phyloP scores from a whole-genome alignment of 2,113 vertebrate species.

The Labeo rohita region DNA sequence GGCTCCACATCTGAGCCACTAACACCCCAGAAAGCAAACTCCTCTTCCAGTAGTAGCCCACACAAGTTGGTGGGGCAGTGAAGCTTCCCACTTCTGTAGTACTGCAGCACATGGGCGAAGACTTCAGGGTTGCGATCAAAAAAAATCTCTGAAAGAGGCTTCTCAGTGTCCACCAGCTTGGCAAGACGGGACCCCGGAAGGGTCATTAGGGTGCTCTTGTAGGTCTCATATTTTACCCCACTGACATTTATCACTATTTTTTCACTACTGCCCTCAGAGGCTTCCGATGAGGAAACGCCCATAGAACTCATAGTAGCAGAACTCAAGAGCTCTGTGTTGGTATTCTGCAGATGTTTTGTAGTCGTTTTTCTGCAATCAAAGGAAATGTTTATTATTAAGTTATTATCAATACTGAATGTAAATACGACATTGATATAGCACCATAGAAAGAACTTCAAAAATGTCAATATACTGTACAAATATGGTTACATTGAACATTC shows the following conservation, averaged over 20 bases:
- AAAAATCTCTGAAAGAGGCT: slow-evolving; percentile 83
- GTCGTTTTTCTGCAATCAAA: neutral
- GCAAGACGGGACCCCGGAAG: slow-evolving; percentile 94
- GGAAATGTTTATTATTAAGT: neutral
- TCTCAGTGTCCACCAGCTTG: slow-evolving; percentile 87
- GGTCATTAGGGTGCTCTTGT: slow-evolving; percentile 92
- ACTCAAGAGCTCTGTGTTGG: neutral
- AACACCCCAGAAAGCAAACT: slow-evolving; percentile 96
- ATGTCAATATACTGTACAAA: too few species aligned
- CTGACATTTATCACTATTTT: slow-evolving; percentile 96
- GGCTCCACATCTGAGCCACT: slow-evolving; percentile 98
- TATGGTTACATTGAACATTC: neutral
- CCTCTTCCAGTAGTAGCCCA: slow-evolving; percentile 94
- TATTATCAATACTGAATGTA: neutral
- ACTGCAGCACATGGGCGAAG: slow-evolving; percentile 96
- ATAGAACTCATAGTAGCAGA: slow-evolving; percentile 10
- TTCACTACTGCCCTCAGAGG: slow-evolving; percentile 62
- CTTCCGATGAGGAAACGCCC: neutral
- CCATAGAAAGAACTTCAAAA: neutral
- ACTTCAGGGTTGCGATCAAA: slow-evolving; percentile 96
- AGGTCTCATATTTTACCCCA: slow-evolving; percentile 94
- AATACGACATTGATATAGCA: neutral
- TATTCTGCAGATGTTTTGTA: neutral
- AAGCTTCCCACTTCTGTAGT: slow-evolving; percentile 96
- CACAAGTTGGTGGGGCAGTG: slow-evolving; percentile 96